Base-by-base conservation (phyloP, 2,797 vertebrate species). In the Miichthys miiuy region DNA sequence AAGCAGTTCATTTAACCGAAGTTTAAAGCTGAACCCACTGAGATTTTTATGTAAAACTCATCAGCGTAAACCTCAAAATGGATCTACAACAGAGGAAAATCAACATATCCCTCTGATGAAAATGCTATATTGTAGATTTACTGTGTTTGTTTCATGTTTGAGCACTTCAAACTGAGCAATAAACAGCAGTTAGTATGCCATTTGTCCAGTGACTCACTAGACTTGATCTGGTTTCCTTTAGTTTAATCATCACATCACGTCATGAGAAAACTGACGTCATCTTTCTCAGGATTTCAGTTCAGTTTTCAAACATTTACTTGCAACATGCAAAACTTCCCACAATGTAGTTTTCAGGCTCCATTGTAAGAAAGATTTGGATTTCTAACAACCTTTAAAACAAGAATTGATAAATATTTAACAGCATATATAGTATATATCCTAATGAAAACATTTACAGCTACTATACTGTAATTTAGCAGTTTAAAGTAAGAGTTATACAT, bases 241-340 rank as follows among this genome's bases (percentile, higher is more conserved):
- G 42, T 51, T 56, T 44, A 77, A 63, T 71, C 69, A 73, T 58
- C 2, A 21, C 48, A 71, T 50, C 51, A 23, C 67, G 68, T 63
- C 38, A 46, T 23, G 23, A 63, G 46, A 6, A 34, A 11, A 17
- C 17, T 52, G 34, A 52, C 0, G 11, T 41, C 34, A 17, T 41
- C 3, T 21, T 17, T 25, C 18, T 30, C 18, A 48, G 68, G 44
- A 48, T 27, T 68, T 64, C 30, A 30, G 50, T 30, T 51, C 7
- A 21, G 44, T 46, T 72, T 16, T 21, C 5, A 44, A 41, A 72
- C 42, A 64, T 21, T 18, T 25, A 10, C 21, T 12, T 3, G 11
- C 41, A 55, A 38, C 30, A 27, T 10, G 1, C 5, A 42, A 38
- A 48, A 20, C 41, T 47, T 12, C 4, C 34, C 17, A 0, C 3